Percentiles rank a stretch among this genome's conserved stretches.
Evolutionary conservation across 2,888 invertebrate species (phyloP).

Genomic region (Tinea semifulvella): DNA sequence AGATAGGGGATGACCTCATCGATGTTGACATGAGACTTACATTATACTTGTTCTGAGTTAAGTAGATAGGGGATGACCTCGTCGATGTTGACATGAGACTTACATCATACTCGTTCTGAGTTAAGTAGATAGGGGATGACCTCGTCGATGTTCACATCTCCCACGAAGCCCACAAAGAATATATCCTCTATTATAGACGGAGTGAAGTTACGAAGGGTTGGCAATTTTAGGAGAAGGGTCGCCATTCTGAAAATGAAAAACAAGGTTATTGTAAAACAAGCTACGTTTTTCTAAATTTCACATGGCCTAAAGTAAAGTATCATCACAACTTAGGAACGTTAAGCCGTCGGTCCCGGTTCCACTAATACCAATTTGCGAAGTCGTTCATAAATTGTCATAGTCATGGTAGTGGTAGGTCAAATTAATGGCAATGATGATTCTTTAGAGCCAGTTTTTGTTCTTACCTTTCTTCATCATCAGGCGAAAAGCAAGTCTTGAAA

Average conservation of each 20-base stretch:
- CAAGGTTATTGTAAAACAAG: no score
- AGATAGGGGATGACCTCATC: conserved; percentile 95
- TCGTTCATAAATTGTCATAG: no score
- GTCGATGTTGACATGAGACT: conserved; percentile 84
- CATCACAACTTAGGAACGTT: no score
- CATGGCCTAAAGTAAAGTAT: no score
- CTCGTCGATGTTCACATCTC: conserved; percentile 93
- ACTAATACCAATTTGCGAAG: no score
- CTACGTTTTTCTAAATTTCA: no score
- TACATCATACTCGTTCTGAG: conserved; percentile 29
- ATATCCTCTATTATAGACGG: conserved; percentile 86
- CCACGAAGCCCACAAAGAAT: conserved; percentile 91
- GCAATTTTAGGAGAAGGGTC: conserved; percentile 74
- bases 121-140: conserved; percentile 92
- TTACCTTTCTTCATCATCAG: conserved; percentile 36
- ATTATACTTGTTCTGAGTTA: conserved; percentile 49
- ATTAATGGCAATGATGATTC: no score
- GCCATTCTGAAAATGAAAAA: conserved; percentile 55
- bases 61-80: conserved; percentile 94
- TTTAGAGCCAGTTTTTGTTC: no score
- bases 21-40: conserved; percentile 93
- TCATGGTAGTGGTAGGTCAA: no score
- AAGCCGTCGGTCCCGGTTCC: no score
- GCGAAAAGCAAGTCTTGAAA: conserved; percentile 33
- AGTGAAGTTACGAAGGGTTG: conserved; percentile 76